phyloP scores from a whole-genome alignment of 2,888 invertebrate genomes.

The Eristalis arbustorum region DNA sequence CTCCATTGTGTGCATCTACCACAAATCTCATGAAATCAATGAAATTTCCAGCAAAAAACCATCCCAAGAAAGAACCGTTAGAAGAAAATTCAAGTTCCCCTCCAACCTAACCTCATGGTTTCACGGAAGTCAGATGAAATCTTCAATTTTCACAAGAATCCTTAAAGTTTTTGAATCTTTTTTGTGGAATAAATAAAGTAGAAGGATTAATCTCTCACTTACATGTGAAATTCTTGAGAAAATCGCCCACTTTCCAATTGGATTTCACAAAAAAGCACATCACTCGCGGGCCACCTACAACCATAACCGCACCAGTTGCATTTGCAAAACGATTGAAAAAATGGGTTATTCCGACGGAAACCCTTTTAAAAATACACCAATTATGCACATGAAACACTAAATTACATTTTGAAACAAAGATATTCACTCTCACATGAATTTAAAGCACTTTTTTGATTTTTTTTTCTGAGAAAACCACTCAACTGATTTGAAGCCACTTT shows the following conservation, averaged over 20 bases:
- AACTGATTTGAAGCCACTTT: background rate
- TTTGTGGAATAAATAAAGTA: background rate
- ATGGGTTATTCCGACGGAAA: background rate
- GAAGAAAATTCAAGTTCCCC: background rate
- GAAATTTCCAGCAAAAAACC: background rate
- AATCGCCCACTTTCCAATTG: background rate
- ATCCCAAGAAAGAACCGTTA: no score
- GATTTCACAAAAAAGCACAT: background rate
- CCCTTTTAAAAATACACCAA: background rate
- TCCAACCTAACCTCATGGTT: background rate
- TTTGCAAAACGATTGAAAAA: background rate
- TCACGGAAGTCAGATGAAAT: background rate
- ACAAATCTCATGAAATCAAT: background rate
- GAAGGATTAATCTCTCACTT: background rate
- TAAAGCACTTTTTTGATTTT: background rate
- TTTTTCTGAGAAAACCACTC: background rate
- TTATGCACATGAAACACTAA: background rate
- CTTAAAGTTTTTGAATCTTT: background rate
- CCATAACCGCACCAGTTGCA: background rate
- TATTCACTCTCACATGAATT: background rate
- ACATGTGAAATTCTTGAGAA: background rate
- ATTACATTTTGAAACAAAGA: background rate
- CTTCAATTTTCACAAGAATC: background rate
- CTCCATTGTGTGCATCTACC: background rate
- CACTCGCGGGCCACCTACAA: background rate